A percentile compares a stretch with the other conserved stretches of the same genome.
Conservation (phyloP, 2,888 invertebrate species). For the Cantharis rufa region DNA sequence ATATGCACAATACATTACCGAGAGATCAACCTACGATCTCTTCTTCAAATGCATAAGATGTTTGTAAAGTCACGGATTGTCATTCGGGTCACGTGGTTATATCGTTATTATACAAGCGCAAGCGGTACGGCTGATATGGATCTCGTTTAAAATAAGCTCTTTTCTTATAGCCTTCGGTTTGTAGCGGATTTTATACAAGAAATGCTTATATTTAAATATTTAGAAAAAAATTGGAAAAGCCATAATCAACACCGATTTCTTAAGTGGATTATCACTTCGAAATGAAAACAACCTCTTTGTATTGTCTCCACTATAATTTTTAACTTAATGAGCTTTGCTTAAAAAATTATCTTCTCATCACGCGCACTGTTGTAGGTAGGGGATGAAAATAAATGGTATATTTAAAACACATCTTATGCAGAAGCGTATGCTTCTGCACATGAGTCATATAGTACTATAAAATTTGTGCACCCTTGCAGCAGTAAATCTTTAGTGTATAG, state of each 20-base stretch:
- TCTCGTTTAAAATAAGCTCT: slow-evolving; percentile 26
- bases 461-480: slow-evolving; percentile 28
- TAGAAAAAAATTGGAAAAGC: not conserved
- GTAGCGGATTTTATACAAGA: slow-evolving; percentile 22
- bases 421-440: slow-evolving; percentile 16
- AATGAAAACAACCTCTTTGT: not conserved
- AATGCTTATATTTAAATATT: slow-evolving; percentile 1
- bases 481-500: slow-evolving; percentile 28
- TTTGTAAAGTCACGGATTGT: slow-evolving; percentile 47
- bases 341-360: not conserved
- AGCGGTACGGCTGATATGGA: slow-evolving; percentile 33
- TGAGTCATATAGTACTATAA: slow-evolving; percentile 26
- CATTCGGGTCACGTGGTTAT: slow-evolving; percentile 47
- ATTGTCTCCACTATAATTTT: not conserved
- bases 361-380: not conserved
- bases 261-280: not conserved
- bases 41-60: slow-evolving; percentile 38
- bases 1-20: slow-evolving; percentile 6
- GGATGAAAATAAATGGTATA: not conserved
- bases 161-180: slow-evolving; percentile 25
- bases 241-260: not conserved
- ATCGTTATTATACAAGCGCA: slow-evolving; percentile 45
- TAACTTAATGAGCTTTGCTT: not conserved
- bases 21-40: slow-evolving; percentile 19
- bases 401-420: not conserved